Evolutionary conservation across 1,140 invertebrate genomes (phyloP).

Genomic region (Drosophila parabipectinata): DNA sequence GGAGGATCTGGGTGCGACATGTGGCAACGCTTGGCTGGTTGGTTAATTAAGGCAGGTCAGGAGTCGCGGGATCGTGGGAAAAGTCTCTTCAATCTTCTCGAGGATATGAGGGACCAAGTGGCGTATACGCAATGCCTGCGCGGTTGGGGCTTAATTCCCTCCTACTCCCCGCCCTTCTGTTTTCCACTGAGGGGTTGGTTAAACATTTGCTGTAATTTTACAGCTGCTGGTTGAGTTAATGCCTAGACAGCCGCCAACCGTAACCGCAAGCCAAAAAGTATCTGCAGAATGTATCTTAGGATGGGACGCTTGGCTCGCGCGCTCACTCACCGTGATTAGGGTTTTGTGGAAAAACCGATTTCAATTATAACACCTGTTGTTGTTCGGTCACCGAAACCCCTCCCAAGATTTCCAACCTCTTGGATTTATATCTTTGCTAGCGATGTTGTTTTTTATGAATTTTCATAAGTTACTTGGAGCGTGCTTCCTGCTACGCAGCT

Average conservation of each 20-base stretch:
- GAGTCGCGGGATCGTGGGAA: constrained; percentile 60
- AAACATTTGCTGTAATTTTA: constrained; percentile 64
- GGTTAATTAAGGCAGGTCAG: constrained; percentile 68
- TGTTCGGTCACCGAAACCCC: constrained; percentile 46
- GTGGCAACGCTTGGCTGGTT: constrained; percentile 56
- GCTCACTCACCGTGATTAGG: constrained; percentile 67
- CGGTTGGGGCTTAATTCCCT: not conserved
- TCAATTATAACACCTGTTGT: constrained; percentile 81
- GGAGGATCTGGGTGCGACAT: constrained; percentile 56
- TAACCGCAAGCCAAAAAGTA: constrained; percentile 60
- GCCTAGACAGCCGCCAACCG: constrained; percentile 46
- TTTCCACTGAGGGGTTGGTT: constrained; percentile 22
- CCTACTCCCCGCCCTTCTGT: not conserved
- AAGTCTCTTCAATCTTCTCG: constrained; percentile 5
- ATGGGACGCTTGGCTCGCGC: constrained; percentile 32
- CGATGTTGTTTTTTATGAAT: constrained; percentile 35
- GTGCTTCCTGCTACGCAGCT: constrained; percentile 73
- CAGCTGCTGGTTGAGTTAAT: constrained; percentile 71
- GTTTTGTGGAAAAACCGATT: constrained; percentile 67
- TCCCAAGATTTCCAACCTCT: constrained; percentile 30
- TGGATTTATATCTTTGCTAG: constrained; percentile 19
- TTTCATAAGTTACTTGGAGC: constrained; percentile 65
- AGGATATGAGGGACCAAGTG: constrained; percentile 19
- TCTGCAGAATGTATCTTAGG: constrained; percentile 48
- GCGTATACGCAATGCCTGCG: constrained; percentile 45